phyloP scores from a whole-genome alignment of 2,113 vertebrate species.

The Hippocampus barbouri region DNA sequence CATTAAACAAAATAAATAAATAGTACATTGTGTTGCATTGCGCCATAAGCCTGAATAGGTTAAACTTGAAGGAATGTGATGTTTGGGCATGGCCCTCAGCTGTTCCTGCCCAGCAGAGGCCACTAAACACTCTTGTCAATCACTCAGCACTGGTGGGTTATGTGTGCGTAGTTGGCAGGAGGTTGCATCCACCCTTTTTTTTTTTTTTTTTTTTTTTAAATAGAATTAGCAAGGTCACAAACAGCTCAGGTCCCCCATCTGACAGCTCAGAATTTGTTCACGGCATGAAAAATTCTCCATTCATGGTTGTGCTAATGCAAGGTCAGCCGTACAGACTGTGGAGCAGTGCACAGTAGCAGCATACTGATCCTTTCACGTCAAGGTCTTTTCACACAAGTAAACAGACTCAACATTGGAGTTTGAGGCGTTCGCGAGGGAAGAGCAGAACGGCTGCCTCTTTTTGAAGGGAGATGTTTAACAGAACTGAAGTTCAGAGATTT shows the following conservation, averaged over 20 bases:
- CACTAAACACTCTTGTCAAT: slow-evolving; percentile 45
- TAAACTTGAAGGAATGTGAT: slow-evolving; percentile 17
- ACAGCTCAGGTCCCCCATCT: slow-evolving; percentile 8
- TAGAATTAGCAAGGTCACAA: slow-evolving; percentile 49
- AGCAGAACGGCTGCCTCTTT: neutral
- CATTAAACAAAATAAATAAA: no score
- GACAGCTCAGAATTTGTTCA: slow-evolving; percentile 25
- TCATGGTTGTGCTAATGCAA: slow-evolving; percentile 16
- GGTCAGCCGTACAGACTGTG: slow-evolving; percentile 9
- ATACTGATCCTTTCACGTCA: neutral
- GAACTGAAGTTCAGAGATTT: neutral
- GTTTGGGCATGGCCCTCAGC: slow-evolving; percentile 46
- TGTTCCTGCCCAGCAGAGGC: slow-evolving; percentile 46
- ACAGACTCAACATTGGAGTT: neutral
- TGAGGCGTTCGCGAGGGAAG: neutral
- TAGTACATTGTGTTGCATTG: neutral
- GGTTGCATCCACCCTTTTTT: slow-evolving; percentile 10
- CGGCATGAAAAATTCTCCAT: neutral
- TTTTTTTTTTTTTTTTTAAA: slow-evolving; percentile 24
- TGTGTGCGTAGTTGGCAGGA: slow-evolving; percentile 15
- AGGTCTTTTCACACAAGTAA: neutral
- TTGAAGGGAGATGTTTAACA: neutral
- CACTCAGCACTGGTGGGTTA: slow-evolving; percentile 7
- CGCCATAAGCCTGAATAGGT: neutral
- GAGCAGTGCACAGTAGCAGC: neutral